Evolutionary conservation across 2,888 invertebrate species (phyloP).

Genomic region (Steinernema carpocapsae): DNA sequence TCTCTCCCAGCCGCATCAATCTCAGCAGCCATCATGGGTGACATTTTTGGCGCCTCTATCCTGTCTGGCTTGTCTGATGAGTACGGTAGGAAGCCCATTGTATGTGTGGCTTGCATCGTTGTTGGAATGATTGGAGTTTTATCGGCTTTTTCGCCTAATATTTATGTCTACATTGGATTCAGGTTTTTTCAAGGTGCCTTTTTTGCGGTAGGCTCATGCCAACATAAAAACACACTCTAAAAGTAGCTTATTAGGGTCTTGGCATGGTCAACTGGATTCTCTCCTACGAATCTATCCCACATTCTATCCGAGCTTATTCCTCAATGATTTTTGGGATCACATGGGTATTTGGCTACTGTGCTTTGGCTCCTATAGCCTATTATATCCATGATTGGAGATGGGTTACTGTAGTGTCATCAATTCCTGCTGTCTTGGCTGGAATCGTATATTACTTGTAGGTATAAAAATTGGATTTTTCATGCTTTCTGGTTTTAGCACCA

Average conservation of each 20-base stretch:
- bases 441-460: conserved; percentile 48
- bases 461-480: not conserved
- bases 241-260: conserved; percentile 42
- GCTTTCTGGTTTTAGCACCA: conserved; percentile 45
- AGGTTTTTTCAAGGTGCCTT: conserved; percentile 78
- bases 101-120: conserved; percentile 46
- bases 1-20: conserved; percentile 41
- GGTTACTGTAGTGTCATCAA: conserved; percentile 47
- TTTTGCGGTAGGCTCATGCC: conserved; percentile 74
- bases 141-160: conserved; percentile 77
- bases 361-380: conserved; percentile 53
- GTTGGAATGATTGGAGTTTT: conserved; percentile 75
- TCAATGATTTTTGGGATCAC: conserved; percentile 58
- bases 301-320: conserved; percentile 57
- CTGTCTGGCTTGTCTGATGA: conserved; percentile 40
- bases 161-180: conserved; percentile 76
- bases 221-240: not conserved
- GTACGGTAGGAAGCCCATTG: conserved; percentile 45
- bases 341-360: conserved; percentile 58
- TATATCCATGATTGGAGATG: conserved; percentile 50
- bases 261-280: conserved; percentile 56
- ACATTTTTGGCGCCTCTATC: conserved; percentile 41
- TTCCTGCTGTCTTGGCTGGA: conserved; percentile 45
- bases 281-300: conserved; percentile 59
- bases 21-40: conserved; percentile 40